Conservation (phyloP, 2,113 vertebrate genomes). For the Thomomys bottae region DNA sequence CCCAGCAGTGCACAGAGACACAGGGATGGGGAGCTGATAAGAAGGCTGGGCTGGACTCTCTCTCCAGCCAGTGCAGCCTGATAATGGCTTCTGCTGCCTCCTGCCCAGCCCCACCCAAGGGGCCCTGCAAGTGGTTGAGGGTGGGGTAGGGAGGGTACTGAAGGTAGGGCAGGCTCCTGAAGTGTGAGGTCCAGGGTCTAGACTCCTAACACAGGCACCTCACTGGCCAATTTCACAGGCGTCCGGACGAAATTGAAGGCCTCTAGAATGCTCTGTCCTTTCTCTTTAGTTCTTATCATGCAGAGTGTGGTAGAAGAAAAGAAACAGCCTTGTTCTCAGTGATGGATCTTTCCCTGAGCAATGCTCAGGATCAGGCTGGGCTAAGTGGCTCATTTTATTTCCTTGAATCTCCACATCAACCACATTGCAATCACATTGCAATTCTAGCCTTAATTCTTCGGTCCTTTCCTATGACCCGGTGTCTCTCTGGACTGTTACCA, state of each 20-base stretch:
- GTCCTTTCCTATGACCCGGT: neutral
- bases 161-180: neutral
- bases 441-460: neutral
- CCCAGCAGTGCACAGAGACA: neutral
- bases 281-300: neutral
- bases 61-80: conserved; percentile 13
- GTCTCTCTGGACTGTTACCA: neutral
- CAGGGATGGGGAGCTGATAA: conserved; percentile 60
- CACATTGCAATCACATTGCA: no score
- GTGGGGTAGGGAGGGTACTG: neutral
- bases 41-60: neutral
- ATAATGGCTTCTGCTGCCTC: conserved; percentile 53
- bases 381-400: neutral
- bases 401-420: neutral
- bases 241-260: no score
- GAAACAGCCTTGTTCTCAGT: no score
- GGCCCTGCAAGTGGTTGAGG: neutral
- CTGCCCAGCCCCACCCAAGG: conserved; percentile 45
- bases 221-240: neutral
- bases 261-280: neutral
- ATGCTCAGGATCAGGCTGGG: neutral
- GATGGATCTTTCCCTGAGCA: neutral
- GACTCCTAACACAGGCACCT: neutral
- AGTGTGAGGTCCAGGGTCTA: neutral
- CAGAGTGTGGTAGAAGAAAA: accelerated